These are phyloP conservation scores for Crenuchus spilurus DNA, from an alignment of 2,797 vertebrate genomes.

Conservation along the genomic window DNA sequence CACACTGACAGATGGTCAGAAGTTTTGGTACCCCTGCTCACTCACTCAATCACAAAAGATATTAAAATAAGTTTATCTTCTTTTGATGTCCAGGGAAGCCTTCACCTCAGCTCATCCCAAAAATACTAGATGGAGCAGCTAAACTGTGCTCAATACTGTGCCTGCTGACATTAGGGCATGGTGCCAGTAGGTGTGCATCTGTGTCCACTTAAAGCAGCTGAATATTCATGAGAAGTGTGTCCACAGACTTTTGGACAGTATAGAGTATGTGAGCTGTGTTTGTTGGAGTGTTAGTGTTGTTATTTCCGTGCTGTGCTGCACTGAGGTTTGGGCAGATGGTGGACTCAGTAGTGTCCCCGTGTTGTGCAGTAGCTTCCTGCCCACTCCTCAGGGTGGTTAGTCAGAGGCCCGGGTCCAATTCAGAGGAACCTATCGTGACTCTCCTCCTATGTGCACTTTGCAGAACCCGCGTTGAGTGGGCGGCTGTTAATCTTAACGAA, in stretches of 20 bases:
- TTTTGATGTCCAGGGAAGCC: too few species aligned
- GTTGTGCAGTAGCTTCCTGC: constrained; percentile 50
- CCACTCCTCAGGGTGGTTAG: constrained; percentile 49
- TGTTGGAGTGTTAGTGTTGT: constrained; percentile 3
- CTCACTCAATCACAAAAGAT: too few species aligned
- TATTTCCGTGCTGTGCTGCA: constrained; percentile 30
- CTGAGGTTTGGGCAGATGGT: constrained; percentile 50
- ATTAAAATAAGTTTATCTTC: too few species aligned
- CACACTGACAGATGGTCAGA: too few species aligned
- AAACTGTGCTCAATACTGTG: too few species aligned
- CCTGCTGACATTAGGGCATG: too few species aligned
- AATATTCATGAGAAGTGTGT: too few species aligned
- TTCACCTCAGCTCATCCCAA: too few species aligned
- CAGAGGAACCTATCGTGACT: neutral
- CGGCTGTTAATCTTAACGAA: neutral
- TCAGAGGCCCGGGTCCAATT: constrained; percentile 46
- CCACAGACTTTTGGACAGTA: neutral
- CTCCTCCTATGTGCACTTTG: neutral
- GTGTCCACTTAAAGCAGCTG: too few species aligned
- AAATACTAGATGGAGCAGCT: too few species aligned
- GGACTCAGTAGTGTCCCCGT: constrained; percentile 51
- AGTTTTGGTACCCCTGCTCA: too few species aligned
- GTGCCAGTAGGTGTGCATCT: neutral
- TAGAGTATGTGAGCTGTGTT: neutral
- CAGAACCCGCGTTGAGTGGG: constrained; percentile 4